Conservation (phyloP, 2,113 vertebrate genomes). For the Macrotus californicus region DNA sequence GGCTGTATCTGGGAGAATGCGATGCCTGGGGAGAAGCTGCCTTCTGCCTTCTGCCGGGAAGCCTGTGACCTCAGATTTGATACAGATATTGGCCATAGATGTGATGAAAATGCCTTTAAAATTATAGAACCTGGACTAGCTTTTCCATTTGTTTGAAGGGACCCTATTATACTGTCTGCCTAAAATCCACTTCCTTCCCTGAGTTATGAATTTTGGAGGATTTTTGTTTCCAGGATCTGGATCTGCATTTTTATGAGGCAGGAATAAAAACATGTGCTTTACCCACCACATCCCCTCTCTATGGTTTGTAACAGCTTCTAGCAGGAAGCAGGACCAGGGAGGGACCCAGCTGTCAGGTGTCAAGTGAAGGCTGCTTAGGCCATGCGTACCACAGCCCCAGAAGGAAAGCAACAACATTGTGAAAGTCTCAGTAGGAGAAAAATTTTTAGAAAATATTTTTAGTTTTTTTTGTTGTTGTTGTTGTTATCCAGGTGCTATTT, state of each 20-base stretch:
- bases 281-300: background rate
- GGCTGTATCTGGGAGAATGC: background rate
- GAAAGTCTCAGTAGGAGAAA: background rate
- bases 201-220: background rate
- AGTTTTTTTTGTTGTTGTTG: background rate
- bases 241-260: conserved; percentile 4
- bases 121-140: background rate
- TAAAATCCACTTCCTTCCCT: background rate
- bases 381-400: rapidly evolving
- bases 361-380: background rate
- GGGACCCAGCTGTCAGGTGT: background rate
- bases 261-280: background rate
- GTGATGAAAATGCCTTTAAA: background rate
- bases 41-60: background rate
- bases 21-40: background rate
- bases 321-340: background rate
- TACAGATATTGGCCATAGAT: background rate
- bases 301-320: background rate
- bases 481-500: background rate
- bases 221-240: background rate
- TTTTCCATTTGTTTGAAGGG: background rate
- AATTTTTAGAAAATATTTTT: background rate
- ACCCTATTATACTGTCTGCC: background rate
- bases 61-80: background rate
- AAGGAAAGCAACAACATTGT: rapidly evolving